A percentile compares a stretch with the other conserved stretches of the same genome.
These are phyloP conservation scores for Nestor notabilis DNA, from an alignment of 2,113 vertebrate genomes.

Conservation along the genomic window DNA sequence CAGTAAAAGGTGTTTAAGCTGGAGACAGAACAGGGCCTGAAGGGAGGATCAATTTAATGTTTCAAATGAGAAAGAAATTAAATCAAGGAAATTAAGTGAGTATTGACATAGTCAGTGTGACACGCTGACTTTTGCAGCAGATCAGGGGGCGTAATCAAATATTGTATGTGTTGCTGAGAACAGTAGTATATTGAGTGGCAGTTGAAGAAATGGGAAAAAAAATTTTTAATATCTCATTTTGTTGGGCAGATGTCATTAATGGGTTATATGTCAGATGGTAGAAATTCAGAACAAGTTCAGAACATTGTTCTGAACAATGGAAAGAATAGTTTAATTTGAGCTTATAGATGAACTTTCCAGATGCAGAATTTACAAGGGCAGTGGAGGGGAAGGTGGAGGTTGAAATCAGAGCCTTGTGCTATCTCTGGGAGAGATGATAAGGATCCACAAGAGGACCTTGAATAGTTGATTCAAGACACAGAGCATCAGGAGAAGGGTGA, in stretches of 20 bases:
- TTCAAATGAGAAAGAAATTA: background rate
- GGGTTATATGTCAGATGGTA: background rate
- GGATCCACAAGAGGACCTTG: accelerated
- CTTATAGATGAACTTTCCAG: background rate
- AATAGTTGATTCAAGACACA: background rate
- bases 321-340: background rate
- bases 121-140: background rate
- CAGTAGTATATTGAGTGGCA: background rate
- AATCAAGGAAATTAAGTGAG: background rate
- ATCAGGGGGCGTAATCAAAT: background rate
- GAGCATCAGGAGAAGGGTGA: background rate
- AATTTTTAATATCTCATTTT: background rate
- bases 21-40: background rate
- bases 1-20: background rate
- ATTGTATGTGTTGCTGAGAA: background rate
- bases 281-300: background rate
- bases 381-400: no score
- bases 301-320: background rate
- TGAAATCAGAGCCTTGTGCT: background rate
- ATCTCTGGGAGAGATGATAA: background rate
- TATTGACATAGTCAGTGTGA: background rate
- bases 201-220: background rate
- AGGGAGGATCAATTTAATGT: background rate
- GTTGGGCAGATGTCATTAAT: background rate
- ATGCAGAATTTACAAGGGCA: background rate